Evolutionary conservation across 2,797 vertebrate genomes (phyloP).

Genomic region (Spondyliosoma cantharus): DNA sequence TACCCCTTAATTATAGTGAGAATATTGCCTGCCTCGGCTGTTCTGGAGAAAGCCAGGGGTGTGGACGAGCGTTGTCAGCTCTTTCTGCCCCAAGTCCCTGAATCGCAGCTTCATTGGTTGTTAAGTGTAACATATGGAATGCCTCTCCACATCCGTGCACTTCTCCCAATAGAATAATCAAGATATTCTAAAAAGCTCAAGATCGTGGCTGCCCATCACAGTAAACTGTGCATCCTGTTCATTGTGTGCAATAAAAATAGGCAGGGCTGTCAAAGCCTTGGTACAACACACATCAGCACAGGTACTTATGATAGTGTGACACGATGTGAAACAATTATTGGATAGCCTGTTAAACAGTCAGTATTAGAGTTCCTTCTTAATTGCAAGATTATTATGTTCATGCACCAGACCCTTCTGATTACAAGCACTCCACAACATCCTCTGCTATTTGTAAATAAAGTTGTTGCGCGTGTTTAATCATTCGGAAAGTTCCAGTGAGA

Average conservation of each 20-base stretch:
- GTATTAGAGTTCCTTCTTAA: conserved; percentile 29
- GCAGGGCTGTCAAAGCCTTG: background rate
- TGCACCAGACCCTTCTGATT: conserved; percentile 24
- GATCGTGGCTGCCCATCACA: conserved; percentile 48
- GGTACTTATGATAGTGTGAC: conserved; percentile 6
- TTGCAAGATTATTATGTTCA: conserved; percentile 10
- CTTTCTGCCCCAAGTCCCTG: conserved; percentile 79
- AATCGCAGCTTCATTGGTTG: conserved; percentile 79
- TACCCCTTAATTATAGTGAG: conserved; percentile 88
- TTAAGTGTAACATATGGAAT: conserved; percentile 84
- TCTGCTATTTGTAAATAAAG: conserved; percentile 38
- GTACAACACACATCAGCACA: background rate
- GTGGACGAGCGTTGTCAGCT: conserved; percentile 79
- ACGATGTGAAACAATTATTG: conserved; percentile 18
- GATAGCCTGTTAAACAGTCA: conserved; percentile 15
- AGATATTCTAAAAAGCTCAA: conserved; percentile 65
- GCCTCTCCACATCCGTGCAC: conserved; percentile 53
- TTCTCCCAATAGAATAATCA: conserved; percentile 73
- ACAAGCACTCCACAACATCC: conserved; percentile 28
- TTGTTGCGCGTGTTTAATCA: conserved; percentile 48
- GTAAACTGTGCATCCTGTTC: conserved; percentile 36
- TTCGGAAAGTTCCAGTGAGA: conserved; percentile 52
- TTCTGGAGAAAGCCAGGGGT: conserved; percentile 81
- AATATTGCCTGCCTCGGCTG: conserved; percentile 84
- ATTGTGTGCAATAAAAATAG: conserved; percentile 37